Evolutionary conservation across 2,797 vertebrate species (phyloP), one percentile per base, ranked within the genome.

Genomic region (Gambelia wislizenii): DNA sequence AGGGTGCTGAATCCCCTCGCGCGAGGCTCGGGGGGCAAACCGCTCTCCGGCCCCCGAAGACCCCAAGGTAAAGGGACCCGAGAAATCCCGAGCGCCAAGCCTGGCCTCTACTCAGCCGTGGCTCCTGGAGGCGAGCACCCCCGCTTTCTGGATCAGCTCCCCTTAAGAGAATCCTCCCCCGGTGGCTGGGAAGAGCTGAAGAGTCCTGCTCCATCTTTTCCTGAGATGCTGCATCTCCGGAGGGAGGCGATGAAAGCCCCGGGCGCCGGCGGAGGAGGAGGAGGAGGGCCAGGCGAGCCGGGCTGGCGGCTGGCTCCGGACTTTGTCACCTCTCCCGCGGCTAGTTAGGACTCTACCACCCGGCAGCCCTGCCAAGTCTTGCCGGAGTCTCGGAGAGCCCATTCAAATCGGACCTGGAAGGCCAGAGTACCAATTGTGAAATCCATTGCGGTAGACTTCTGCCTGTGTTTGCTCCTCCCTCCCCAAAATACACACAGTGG

Each of bases 371-470:
- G 85, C 79, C 54, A 2, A 1, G 33, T 49, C 91, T 87, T 44
- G 86, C 83, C 70, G 83, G 83, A 33, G 87, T 91, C 86, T 61
- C 49, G 36, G 79, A 84, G 82, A 25, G 2, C 84, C 61, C 10
- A 6, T 52, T 93, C 85, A 42, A 47, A 74, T 79, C 13, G 75
- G 74, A 91, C 47, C 87, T 42, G 89, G 83, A n/a, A 92, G 69
- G 83, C 12, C 39, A 93, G 92, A 91, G 87, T 89, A 67, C 3
- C 10, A 86, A 89, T 81, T 85, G 89, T 69, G 92, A 96, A 92
- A 93, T 90, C 89, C 94, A 92, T 91, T 95, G 95, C 95, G 84
- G 96, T 93, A 81, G 83, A 92, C 93, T 86, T 89, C 90, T 87
- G 91, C 86, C 91, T 92, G 89, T 33, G 54, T 86, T 94, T 77